Base-by-base conservation (phyloP, 2,113 vertebrate genomes). In the Junco hyemalis region DNA sequence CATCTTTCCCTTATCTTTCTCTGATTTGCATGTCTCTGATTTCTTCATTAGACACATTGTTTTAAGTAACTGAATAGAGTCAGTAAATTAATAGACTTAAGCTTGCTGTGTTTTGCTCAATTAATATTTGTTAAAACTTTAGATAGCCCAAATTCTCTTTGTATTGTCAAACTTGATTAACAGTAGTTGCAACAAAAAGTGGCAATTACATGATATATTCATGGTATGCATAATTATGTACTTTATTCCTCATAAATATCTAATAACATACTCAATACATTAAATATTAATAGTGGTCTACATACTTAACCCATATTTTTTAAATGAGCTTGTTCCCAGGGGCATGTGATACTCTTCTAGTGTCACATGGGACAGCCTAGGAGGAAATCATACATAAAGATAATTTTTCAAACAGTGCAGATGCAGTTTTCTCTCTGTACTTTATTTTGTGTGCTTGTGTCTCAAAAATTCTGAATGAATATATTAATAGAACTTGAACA, bases 211-310 rank as follows among this genome's bases (percentile, higher is more conserved):
- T 94, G 63, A 64, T 23, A n/a, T 92, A 95, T 96, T 97, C 85
- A 94, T 95, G 45, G 51, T 51, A 95, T 93, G 65, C 57, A 82
- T 90, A 76, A 74, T 87, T 82, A 83, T 5, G 47, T 59, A 93
- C 70, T 88, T 88, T 88, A 76, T 95, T 92, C 94, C 78, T 97
- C 94, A 97, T 97, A 97, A 98, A 97, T 98, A 96, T 93, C 70
- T 97, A 97, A 97, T 86, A 86, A 57, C 44, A 69, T 90, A 92
- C 78, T 96, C 86, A 86, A 59, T 89, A 65, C 72, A 96, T 97
- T 81, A 96, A 96, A 91, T 90, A 95, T 96, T 96, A 77, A 97
- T 84, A 65, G 35, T 50, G 66, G 24, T 93, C 89, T 95, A 36
- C 54, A 51, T 84, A 91, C 82, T 93, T 96, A 85, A 90, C 76